Base-by-base conservation (phyloP, 2,113 vertebrate species). In the Pseudois nayaur region DNA sequence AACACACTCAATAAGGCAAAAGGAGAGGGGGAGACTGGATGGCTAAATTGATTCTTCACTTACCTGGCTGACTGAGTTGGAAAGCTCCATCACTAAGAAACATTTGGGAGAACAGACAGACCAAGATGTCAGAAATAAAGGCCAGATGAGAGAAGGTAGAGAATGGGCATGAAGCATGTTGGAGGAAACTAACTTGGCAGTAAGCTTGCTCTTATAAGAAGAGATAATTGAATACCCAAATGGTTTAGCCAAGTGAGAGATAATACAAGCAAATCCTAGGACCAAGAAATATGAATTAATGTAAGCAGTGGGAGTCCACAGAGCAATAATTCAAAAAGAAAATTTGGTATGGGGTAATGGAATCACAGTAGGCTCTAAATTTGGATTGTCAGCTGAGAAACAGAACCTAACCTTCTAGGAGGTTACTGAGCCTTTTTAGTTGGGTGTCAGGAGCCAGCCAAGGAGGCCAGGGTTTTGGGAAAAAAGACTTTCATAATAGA, bases 141-240 rank as follows among this genome's bases (percentile, higher is more conserved):
- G 60, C 40, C 78, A 85, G 27, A 23, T 76, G 62, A 79, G 78
- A 95, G 55, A 96, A 97, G 96, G 79, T 17, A 62, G 82, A 82
- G 78, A 91, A 60, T 8, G 31, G 50, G 36, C 50, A 83, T 59
- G 84, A 60, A 86, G n/a, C 29, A 25, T 12, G 29, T 10, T 48
- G 19, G 43, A 94, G 78, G 82, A 78, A 85, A 76, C 29, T 50
- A 48, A 67, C 23, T 91, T 94, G 83, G 78, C 83, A 71, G 21
- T 25, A 31, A 29, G 4, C 23, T 86, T 48, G 36, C 45, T 91
- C 33, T 45, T 57, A 27, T 43, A 48, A 43, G 43, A 91, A 36
- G 9, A 87, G 50, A 82, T 6, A 71, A 31, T 27, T 85, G 12
- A 85, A 57, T 23, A 8, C 31, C 40, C 43, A 89, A 60, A 57